Conservation (phyloP, 2,888 invertebrate species). For the Monoplex corrugatus region DNA sequence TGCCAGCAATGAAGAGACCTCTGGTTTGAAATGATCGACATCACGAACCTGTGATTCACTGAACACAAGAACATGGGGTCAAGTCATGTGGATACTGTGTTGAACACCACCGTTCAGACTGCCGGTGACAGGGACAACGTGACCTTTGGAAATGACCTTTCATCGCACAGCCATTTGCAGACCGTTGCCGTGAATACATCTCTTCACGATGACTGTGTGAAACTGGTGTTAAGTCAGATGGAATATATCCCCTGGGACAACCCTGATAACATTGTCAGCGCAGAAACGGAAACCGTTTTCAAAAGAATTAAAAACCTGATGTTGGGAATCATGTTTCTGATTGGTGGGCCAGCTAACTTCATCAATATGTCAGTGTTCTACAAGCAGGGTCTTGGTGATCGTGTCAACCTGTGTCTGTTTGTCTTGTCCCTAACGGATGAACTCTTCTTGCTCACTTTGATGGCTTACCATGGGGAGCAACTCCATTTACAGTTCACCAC, state of each 20-base stretch:
- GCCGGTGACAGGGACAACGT: too few species aligned
- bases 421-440: background rate
- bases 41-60: too few species aligned
- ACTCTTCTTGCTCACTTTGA: background rate
- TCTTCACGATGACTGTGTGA: background rate
- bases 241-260: constrained; percentile 17
- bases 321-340: constrained; percentile 8
- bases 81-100: too few species aligned
- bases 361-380: constrained; percentile 33
- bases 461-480: background rate
- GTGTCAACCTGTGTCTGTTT: constrained; percentile 33
- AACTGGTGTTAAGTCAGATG: background rate
- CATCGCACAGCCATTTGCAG: too few species aligned
- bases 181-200: background rate
- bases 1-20: too few species aligned
- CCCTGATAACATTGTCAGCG: constrained; percentile 32
- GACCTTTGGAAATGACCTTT: too few species aligned
- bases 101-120: too few species aligned
- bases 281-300: background rate
- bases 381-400: constrained; percentile 16
- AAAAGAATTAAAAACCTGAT: background rate
- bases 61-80: too few species aligned
- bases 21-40: too few species aligned
- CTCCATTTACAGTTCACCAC: constrained; percentile 19
- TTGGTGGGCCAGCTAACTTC: constrained; percentile 37